Percentiles rank a stretch among this genome's conserved stretches.
These are phyloP conservation scores for Caenorhabditis sp. DNA, from an alignment of 2,888 invertebrate species.

Conservation along the genomic window DNA sequence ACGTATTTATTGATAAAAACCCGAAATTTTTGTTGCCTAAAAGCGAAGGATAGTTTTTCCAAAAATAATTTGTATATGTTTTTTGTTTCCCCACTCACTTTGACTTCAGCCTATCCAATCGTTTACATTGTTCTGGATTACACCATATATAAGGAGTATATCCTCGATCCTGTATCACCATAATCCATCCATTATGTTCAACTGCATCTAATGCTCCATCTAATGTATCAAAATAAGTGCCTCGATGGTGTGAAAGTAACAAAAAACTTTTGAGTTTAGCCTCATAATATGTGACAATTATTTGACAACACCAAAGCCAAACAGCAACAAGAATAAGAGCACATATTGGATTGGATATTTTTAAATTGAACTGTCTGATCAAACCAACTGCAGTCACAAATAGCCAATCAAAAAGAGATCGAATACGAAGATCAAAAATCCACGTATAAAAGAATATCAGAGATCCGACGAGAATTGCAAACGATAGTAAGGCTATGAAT, in stretches of 20 bases:
- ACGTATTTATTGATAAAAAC: too few relatives aligned
- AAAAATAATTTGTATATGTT: too few relatives aligned
- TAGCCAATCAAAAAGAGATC: conserved; percentile 24
- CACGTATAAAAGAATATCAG: conserved; percentile 31
- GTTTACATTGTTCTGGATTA: conserved; percentile 34
- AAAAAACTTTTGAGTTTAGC: conserved; percentile 49
- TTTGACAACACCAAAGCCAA: conserved; percentile 36
- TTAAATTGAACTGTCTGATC: conserved; percentile 28
- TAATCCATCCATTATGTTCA: conserved; percentile 39
- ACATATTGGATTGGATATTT: conserved; percentile 34
- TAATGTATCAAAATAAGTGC: conserved; percentile 43
- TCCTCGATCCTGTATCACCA: conserved; percentile 45
- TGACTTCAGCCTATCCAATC: conserved; percentile 25
- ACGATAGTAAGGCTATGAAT: conserved; percentile 19
- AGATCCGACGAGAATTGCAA: conserved; percentile 29
- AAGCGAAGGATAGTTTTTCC: too few relatives aligned
- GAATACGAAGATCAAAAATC: conserved; percentile 14
- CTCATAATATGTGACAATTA: conserved; percentile 40
- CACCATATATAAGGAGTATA: conserved; percentile 41
- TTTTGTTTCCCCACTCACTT: too few relatives aligned
- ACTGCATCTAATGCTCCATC: conserved; percentile 44
- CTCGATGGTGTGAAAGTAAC: conserved; percentile 39
- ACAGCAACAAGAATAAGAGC: conserved; percentile 26
- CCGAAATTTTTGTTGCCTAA: too few relatives aligned
- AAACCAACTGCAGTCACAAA: conserved; percentile 20